phyloP scores from a whole-genome alignment of 2,797 vertebrate species.

The Mareca strepera region DNA sequence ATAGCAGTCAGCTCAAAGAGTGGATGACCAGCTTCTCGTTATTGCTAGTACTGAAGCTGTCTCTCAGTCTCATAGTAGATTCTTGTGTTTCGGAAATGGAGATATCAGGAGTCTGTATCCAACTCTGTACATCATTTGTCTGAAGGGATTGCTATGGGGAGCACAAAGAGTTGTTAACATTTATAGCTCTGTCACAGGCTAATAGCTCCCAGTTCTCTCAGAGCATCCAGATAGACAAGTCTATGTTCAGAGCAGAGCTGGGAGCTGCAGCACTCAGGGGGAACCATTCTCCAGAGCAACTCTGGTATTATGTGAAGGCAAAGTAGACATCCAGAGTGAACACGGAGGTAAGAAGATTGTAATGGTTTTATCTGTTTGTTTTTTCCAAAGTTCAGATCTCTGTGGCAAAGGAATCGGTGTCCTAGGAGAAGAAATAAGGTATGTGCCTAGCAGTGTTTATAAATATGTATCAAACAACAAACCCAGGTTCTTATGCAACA shows the following conservation, averaged over 20 bases:
- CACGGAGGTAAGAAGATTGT: not conserved
- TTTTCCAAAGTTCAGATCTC: not conserved
- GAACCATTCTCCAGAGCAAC: not conserved
- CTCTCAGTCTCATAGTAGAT: not conserved
- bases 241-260: not conserved
- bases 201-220: not conserved
- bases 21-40: not conserved
- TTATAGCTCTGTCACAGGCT: not conserved
- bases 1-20: not conserved
- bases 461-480: not conserved
- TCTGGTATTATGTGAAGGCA: accelerated
- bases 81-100: not conserved
- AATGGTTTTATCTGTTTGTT: not conserved
- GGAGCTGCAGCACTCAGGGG: not conserved
- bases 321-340: not conserved
- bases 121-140: not conserved
- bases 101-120: not conserved
- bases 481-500: not conserved
- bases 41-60: not conserved
- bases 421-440: not conserved
- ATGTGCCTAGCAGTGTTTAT: not conserved
- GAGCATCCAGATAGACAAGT: not conserved
- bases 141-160: not conserved
- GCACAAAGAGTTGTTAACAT: not conserved
- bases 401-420: not conserved